Evolutionary conservation across 2,113 vertebrate species (phyloP).

Genomic region (Mustelus asterias): DNA sequence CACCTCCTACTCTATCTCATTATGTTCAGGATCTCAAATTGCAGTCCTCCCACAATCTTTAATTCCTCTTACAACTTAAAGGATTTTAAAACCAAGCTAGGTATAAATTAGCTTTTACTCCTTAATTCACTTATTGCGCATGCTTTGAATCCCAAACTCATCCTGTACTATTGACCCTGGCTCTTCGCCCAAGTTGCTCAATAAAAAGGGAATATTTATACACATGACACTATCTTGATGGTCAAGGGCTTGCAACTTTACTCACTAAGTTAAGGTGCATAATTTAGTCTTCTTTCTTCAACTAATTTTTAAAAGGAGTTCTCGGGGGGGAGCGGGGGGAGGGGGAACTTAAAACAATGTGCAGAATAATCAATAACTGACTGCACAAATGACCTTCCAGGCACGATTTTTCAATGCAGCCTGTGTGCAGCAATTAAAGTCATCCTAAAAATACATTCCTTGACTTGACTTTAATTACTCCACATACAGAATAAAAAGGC

Average conservation of each 20-base stretch:
- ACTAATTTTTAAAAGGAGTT: neutral
- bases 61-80: neutral
- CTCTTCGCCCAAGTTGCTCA: neutral
- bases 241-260: neutral
- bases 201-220: neutral
- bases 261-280: neutral
- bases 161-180: no score
- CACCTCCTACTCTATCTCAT: neutral
- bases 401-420: neutral
- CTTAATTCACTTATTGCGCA: neutral
- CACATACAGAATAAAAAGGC: neutral
- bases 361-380: neutral
- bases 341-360: neutral
- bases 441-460: neutral
- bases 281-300: neutral
- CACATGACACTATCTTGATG: neutral
- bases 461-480: neutral
- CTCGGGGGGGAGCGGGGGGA: neutral
- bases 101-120: neutral
- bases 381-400: neutral
- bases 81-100: neutral
- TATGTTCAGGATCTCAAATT: neutral
- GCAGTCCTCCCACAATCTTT: neutral
- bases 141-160: neutral
- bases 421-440: neutral